Evolutionary conservation across 2,113 vertebrate species (phyloP), one percentile per base, ranked within the genome.

Genomic region (Mellivora capensis): DNA sequence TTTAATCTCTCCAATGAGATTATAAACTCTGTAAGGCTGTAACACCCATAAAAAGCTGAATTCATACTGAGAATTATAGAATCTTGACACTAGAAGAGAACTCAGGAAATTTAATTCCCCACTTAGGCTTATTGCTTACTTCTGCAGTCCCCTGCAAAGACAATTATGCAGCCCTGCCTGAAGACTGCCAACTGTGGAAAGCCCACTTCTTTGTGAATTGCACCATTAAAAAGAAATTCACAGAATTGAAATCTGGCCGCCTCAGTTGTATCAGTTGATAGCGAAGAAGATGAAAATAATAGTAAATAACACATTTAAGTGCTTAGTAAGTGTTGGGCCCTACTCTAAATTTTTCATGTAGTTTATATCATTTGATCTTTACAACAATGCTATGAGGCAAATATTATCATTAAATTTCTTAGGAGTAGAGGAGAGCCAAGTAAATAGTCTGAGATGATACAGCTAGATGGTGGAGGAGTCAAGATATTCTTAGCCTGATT

Each of bases 91-190:
- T 81, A 82, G 82, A 96, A 79, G 59, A 90, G 59, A 97, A 76
- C 80, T 90, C 89, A 90, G 85, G 90, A 83, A 96, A 96, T 85
- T 84, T 76, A 85, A 37, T 39, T 91, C 94, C 57, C 72, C 29
- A 87, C 49, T 59, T 87, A 94, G 80, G 83, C 71, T 90, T 69
- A 37, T 34, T 54, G 67, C 94, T 92, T 93, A 83, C 44, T 47
- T 97, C 91, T 59, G 27, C 18, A 82, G 4, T 86, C 49, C 42
- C 85, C 52, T 52, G 71, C 57, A 64, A 37, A 91, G 82, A 64
- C 95, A 93, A 90, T 59, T 92, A 77, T 52, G 29, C 47, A 59
- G 47, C 12, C 31, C 79, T 80, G 42, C 79, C 69, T 71, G 47
- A 80, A 92, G 84, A 52, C 31, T 72, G 42, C 87, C 90, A 87